Conservation (phyloP, 2,113 vertebrate genomes). For the Zootoca vivipara region DNA sequence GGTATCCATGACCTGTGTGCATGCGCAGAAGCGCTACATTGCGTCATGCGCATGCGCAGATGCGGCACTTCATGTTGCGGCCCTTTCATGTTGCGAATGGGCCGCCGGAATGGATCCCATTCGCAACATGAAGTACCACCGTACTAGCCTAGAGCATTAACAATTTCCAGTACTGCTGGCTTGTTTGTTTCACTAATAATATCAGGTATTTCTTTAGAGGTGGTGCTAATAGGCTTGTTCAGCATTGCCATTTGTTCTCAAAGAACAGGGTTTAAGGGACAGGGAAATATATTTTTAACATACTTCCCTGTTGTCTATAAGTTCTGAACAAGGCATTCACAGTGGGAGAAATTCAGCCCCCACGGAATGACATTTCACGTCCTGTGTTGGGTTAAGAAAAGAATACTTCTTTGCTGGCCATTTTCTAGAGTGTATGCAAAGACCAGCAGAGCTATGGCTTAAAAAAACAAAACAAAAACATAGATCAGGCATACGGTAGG, state of each 20-base stretch:
- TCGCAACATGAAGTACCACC: too few species aligned
- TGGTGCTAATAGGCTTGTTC: neutral
- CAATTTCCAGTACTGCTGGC: neutral
- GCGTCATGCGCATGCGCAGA: too few species aligned
- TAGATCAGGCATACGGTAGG: neutral
- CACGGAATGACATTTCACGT: constrained; percentile 4
- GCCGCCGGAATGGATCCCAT: too few species aligned
- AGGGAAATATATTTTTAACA: neutral
- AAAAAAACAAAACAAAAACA: too few species aligned
- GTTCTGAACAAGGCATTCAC: neutral
- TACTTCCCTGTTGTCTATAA: neutral
- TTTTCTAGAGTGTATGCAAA: neutral
- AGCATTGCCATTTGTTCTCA: neutral
- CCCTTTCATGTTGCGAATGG: too few species aligned
- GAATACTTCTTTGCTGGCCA: accelerated
- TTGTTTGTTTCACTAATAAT: neutral
- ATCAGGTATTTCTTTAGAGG: neutral
- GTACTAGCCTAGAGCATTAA: neutral
- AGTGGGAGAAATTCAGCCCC: neutral
- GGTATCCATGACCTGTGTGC: too few species aligned
- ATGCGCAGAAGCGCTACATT: too few species aligned
- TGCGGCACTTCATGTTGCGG: too few species aligned
- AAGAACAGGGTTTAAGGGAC: neutral
- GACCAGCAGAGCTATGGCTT: neutral
- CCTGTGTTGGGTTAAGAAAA: neutral